A percentile compares a stretch with the other conserved stretches of the same genome.
Evolutionary conservation across 2,888 invertebrate genomes (phyloP).

Genomic region (Eristalis pertinax): DNA sequence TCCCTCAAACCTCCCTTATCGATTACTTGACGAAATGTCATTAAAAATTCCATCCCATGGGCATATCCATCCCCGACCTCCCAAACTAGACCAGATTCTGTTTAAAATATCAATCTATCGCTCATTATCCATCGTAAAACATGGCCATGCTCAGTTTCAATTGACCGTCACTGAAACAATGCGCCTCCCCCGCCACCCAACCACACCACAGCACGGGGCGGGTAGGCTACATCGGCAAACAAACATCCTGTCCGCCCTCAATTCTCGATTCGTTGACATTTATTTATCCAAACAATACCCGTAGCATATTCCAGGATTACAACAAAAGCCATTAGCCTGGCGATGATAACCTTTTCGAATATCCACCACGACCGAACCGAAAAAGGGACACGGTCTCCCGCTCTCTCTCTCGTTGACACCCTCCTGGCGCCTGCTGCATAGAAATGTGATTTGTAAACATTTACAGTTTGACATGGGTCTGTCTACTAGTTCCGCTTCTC

Average conservation of each 20-base stretch:
- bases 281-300: slow-evolving; percentile 43
- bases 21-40: not conserved
- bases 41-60: not conserved
- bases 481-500: slow-evolving; percentile 20
- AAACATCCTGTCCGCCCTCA: not conserved
- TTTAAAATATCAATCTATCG: slow-evolving; percentile 13
- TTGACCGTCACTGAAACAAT: not conserved
- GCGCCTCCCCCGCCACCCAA: not conserved
- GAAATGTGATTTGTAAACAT: slow-evolving; percentile 54
- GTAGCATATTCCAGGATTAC: slow-evolving; percentile 43
- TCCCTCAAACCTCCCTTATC: not conserved
- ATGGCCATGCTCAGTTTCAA: not conserved
- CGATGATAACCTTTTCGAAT: slow-evolving; percentile 34
- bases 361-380: not conserved
- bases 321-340: slow-evolving; percentile 43
- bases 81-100: not conserved
- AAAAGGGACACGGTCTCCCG: not conserved
- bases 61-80: not conserved
- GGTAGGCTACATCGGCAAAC: not conserved
- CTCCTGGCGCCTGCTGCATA: not conserved
- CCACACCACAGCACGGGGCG: too few species aligned
- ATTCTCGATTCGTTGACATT: slow-evolving; percentile 27
- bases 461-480: slow-evolving; percentile 49
- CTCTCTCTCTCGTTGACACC: not conserved
- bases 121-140: not conserved